Evolutionary conservation across 2,888 invertebrate genomes (phyloP).

Genomic region (Meliscaeva auricollis): DNA sequence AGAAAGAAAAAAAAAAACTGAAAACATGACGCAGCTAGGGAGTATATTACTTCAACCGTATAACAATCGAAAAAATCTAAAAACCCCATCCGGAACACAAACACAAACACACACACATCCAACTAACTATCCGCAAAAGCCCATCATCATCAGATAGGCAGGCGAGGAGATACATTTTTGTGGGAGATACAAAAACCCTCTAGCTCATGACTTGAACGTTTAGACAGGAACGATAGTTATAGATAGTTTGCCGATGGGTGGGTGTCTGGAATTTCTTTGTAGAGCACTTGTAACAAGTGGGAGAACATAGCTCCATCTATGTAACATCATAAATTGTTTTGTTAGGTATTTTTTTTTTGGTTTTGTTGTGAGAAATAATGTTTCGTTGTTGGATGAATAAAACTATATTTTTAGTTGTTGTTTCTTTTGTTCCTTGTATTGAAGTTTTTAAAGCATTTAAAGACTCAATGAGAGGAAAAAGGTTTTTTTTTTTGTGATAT

Average conservation of each 20-base stretch:
- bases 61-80: conserved; percentile 53
- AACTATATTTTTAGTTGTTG: conserved; percentile 11
- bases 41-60: conserved; percentile 61
- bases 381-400: conserved; percentile 4
- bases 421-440: neutral
- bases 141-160: conserved; percentile 22
- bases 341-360: neutral
- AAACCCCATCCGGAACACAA: conserved; percentile 12
- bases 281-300: conserved; percentile 63
- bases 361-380: conserved; percentile 16
- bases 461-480: neutral
- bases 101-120: neutral
- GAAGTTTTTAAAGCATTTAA: conserved; percentile 11
- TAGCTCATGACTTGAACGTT: conserved; percentile 35
- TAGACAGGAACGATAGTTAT: conserved; percentile 7
- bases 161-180: conserved; percentile 13
- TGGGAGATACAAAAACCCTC: conserved; percentile 35
- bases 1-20: conserved; percentile 17
- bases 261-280: conserved; percentile 56
- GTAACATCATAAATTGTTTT: conserved; percentile 40
- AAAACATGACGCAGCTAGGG: conserved; percentile 51
- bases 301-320: conserved; percentile 43
- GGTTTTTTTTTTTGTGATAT: neutral
- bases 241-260: conserved; percentile 55
- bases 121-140: conserved; percentile 10